A percentile compares a stretch with the other conserved stretches of the same genome.
These are phyloP conservation scores for Epistrophe grossulariae DNA, from an alignment of 2,888 invertebrate genomes.

Conservation along the genomic window DNA sequence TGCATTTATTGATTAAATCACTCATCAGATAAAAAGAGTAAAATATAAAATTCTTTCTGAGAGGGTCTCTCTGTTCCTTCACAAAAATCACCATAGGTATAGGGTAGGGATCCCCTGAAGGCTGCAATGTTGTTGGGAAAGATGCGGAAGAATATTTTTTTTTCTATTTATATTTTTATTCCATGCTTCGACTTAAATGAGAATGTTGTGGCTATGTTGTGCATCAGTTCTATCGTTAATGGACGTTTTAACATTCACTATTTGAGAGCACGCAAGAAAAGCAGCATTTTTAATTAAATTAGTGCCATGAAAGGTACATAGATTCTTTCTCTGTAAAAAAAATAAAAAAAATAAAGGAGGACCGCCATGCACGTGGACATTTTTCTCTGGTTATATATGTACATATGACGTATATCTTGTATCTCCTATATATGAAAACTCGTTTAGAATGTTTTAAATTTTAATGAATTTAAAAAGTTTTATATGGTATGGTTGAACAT, in stretches of 20 bases:
- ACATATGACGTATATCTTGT: too few species aligned
- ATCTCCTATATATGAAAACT: background rate
- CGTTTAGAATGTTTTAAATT: background rate
- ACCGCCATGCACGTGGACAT: background rate
- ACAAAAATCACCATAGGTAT: conserved; percentile 3
- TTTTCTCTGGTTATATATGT: background rate
- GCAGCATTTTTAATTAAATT: conserved; percentile 63
- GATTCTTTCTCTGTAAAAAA: background rate
- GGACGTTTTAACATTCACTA: conserved; percentile 53
- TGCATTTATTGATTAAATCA: conserved; percentile 69
- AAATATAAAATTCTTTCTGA: conserved; percentile 44
- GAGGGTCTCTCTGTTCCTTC: conserved; percentile 2
- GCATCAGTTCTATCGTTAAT: conserved; percentile 34
- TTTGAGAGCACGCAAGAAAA: conserved; percentile 25
- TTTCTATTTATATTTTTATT: conserved; percentile 10
- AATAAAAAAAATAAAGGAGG: background rate
- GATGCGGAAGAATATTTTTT: conserved; percentile 25
- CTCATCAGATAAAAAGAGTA: conserved; percentile 47
- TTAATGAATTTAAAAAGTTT: background rate
- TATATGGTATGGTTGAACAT: too few species aligned
- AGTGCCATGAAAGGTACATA: conserved; percentile 8
- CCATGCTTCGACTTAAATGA: conserved; percentile 32
- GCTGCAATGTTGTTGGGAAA: background rate
- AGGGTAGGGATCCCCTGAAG: background rate
- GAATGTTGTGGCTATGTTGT: conserved; percentile 50